Conservation (phyloP, 2,888 invertebrate species). For the Notodonta ziczac region DNA sequence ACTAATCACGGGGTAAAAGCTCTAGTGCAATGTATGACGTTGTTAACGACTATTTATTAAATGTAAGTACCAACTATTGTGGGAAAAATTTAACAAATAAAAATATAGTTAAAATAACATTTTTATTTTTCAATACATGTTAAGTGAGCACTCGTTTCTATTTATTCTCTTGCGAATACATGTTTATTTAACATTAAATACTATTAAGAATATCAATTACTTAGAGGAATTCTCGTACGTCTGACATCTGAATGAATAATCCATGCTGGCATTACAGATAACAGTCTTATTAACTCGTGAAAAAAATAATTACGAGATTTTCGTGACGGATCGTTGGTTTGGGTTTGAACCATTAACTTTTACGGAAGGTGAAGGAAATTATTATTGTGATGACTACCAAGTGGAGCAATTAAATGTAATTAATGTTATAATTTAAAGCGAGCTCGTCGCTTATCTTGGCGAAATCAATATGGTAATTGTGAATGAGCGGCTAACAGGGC, state of each 20-base stretch:
- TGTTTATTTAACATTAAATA: no score
- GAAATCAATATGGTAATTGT: conserved; percentile 74
- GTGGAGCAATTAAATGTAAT: conserved; percentile 44
- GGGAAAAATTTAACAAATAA: conserved; percentile 23
- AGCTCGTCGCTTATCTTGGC: conserved; percentile 56
- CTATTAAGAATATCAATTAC: no score
- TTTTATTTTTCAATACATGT: not conserved
- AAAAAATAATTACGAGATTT: conserved; percentile 22
- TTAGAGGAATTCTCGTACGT: not conserved
- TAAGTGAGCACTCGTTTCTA: no score
- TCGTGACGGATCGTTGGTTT: conserved; percentile 22
- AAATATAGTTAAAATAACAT: not conserved
- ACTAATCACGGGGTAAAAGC: conserved; percentile 46
- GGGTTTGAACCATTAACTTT: conserved; percentile 18
- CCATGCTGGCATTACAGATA: conserved; percentile 7
- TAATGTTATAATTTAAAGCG: conserved; percentile 42
- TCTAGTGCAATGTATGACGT: conserved; percentile 21
- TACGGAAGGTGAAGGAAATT: conserved; percentile 23
- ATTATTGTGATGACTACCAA: conserved; percentile 17
- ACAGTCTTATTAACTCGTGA: conserved; percentile 25
- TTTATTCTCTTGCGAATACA: not conserved
- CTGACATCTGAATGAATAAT: not conserved
- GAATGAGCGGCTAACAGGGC: conserved; percentile 31
- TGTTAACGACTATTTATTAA: conserved; percentile 30
- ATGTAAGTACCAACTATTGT: conserved; percentile 24